Base-by-base conservation (phyloP, 1,140 invertebrate species). In the Araneus ventricosus region DNA sequence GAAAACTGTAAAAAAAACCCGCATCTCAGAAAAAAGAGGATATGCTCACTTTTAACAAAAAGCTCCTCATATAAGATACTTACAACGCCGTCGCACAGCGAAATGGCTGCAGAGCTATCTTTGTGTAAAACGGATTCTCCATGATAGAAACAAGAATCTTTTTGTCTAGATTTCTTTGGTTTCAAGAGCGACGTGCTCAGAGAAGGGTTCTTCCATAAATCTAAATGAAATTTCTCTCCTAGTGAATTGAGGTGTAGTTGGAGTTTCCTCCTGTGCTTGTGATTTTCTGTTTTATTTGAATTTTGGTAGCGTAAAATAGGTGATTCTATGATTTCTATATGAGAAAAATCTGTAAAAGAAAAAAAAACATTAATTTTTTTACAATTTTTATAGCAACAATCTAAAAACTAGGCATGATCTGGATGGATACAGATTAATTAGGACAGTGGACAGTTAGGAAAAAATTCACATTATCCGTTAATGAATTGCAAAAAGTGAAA, bases 71-170 rank as follows among this genome's bases (percentile, higher is more conserved):
- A 10, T 5, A 61, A 27, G 39, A 30, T 89, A 88, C 92, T 90
- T 84, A 94, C 94, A 86, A 94, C 88, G 57, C 94, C 94, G 61
- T 94, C 90, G 52, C 94, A 94, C 0, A 94, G 34, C 1, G 94
- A 94, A 22, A 94, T 24, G n/a, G 94, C 94, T 1, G 70, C 94
- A 27, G 63, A 41, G 88, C 94, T 94, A 57, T 94, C 84, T 37
- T 24, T 37, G 82, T 94, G 94, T 24, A 39, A 8, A 7, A 79
- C n/a, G 8, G 87, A 90, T 30, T 89, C 75, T 61, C 94, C 94
- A 14, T 94, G 94, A 70, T 93, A 94, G 45, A 94, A 94, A 59
- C 94, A 94, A 1, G 34, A 17, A 3, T 67, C 24, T 1, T 34
- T 39, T 27, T 80, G 34, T n/a, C 1, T 22, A 0, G 57, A 22